Evolutionary conservation across 2,113 vertebrate species (phyloP).

Genomic region (Castor canadensis): DNA sequence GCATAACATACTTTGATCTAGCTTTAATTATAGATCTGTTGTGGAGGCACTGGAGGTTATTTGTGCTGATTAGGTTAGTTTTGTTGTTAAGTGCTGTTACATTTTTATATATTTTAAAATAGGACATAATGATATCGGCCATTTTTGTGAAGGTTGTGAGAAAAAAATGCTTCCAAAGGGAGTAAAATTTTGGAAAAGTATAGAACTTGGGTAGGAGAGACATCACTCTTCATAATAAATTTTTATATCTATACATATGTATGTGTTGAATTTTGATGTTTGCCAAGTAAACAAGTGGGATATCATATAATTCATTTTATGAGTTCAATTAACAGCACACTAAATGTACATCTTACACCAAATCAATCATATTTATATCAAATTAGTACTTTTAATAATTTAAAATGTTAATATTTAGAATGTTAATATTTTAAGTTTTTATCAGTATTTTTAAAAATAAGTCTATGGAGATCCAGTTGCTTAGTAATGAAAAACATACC

Average conservation of each 20-base stretch:
- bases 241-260: background rate
- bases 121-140: background rate
- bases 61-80: background rate
- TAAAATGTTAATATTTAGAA: too few species aligned
- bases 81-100: background rate
- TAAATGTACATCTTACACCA: background rate
- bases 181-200: background rate
- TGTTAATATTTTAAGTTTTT: too few species aligned
- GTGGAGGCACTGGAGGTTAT: background rate
- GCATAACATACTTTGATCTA: too few species aligned
- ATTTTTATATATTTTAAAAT: background rate
- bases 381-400: background rate
- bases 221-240: background rate
- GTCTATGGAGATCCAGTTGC: background rate
- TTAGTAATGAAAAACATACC: background rate
- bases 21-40: slow-evolving; percentile 32
- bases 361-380: background rate
- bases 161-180: background rate
- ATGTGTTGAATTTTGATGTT: background rate
- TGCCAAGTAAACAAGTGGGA: slow-evolving; percentile 15
- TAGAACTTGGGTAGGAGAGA: background rate
- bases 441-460: too few species aligned
- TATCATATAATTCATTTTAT: background rate
- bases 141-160: background rate
- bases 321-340: background rate